These are phyloP conservation scores for Pseudopleuronectes americanus DNA, from an alignment of 2,797 vertebrate species.

Conservation along the genomic window DNA sequence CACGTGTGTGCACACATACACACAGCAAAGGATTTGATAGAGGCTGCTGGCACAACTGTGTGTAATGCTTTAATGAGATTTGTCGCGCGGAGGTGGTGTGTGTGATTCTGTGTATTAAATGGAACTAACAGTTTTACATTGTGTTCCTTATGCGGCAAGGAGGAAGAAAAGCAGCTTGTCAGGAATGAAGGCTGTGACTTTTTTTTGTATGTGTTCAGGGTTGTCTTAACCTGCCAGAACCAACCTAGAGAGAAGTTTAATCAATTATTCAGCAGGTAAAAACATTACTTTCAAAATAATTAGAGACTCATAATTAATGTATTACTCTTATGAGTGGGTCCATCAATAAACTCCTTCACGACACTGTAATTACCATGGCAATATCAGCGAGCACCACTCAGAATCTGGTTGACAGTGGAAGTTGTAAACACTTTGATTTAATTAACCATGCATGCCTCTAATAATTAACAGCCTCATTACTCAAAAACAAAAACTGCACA, in stretches of 20 bases:
- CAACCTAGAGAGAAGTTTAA: background rate
- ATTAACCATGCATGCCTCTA: constrained; percentile 81
- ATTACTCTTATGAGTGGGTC: constrained; percentile 17
- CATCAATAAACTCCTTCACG: constrained; percentile 42
- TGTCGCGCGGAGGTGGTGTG: constrained; percentile 58
- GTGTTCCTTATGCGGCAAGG: constrained; percentile 2
- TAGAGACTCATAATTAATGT: constrained; percentile 33
- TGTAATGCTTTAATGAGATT: constrained; percentile 70
- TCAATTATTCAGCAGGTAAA: constrained; percentile 15
- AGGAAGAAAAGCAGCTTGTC: constrained; percentile 33
- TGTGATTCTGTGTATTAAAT: constrained; percentile 55
- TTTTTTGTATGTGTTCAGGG: background rate
- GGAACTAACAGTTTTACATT: constrained; percentile 52
- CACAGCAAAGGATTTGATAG: constrained; percentile 8
- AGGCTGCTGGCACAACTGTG: constrained; percentile 40
- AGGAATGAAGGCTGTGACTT: constrained; percentile 15
- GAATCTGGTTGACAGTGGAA: constrained; percentile 77
- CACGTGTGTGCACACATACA: too few species aligned
- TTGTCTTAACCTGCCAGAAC: constrained; percentile 9
- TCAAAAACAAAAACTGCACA: constrained; percentile 64
- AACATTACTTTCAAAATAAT: constrained; percentile 38
- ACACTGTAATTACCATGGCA: constrained; percentile 63
- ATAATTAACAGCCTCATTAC: constrained; percentile 84
- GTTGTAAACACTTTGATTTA: constrained; percentile 85
- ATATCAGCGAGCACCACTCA: constrained; percentile 62